Evolutionary conservation across 1,140 invertebrate genomes (phyloP), one percentile per base, ranked within the genome.

Genomic region (Hormaphis cornu): DNA sequence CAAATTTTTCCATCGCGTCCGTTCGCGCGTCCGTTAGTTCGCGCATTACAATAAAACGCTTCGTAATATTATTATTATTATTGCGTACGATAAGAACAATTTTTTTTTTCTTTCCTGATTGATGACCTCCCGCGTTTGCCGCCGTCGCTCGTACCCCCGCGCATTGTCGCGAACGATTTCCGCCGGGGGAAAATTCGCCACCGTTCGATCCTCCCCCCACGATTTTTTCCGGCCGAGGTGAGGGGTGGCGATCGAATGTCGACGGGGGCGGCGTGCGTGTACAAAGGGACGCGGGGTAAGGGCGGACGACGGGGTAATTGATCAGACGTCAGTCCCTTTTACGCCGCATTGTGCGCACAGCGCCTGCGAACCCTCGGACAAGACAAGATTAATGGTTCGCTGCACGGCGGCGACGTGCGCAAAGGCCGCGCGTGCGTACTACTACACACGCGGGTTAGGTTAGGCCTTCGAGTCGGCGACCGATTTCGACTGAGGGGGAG

Each of bases 311-410:
- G 18, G 42, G 59, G 59, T 63, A 63, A 63, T 63, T 63, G 59
- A 63, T 63, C 59, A 63, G 59, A 63, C 59, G 59, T 44, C 59
- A 42, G 59, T 20, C 59, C 42, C 42, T 48, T 63, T 63, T 63
- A 63, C 59, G 44, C 59, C 14, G 24, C 42, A 63, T 63, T 63
- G 59, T 63, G 42, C 42, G 42, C 22, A n/a, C n/a, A 56, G 22
- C 30, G 53, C 53, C 53, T 4, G 4, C 30, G 28, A 63, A 63
- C 48, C 33, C 59, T 63, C 20, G 59, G 59, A 63, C 59, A 48
- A 63, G 59, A 63, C 59, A 63, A 63, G 59, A 63, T 63, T 63
- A 63, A 63, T 63, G 59, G 26, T 63, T 48, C n/a, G 59, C 48
- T 33, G 33, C 26, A 22, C 26, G 16, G 16, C 9, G 12, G 14